Percentiles rank a stretch among this genome's conserved stretches.
These are phyloP conservation scores for Diceros bicornis DNA, from an alignment of 2,797 vertebrate species.

Conservation along the genomic window DNA sequence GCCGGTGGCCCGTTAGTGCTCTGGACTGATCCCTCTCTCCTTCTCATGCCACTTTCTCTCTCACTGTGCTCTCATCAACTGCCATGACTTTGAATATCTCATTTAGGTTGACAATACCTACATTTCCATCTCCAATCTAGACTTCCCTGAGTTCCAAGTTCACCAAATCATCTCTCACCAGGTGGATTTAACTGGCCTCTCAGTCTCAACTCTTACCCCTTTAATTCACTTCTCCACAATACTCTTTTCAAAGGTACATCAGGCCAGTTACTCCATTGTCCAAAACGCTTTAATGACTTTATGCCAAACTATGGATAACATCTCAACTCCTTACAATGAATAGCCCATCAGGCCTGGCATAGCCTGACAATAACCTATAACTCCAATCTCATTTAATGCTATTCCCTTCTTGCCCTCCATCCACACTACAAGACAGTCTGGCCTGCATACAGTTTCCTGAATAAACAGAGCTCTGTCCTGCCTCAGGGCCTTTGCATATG, in stretches of 20 bases:
- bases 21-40: not conserved
- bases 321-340: not conserved
- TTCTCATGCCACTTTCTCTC: not conserved
- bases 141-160: not conserved
- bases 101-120: not conserved
- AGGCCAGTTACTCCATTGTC: not conserved
- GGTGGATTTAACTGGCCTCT: not conserved
- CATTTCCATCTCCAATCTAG: not conserved
- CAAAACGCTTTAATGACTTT: not conserved
- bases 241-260: not conserved
- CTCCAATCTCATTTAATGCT: not conserved
- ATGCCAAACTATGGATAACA: not conserved
- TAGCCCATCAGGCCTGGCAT: not conserved
- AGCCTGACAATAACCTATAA: not conserved
- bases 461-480: not conserved
- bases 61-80: not conserved
- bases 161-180: not conserved
- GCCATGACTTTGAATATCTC: not conserved
- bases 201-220: not conserved
- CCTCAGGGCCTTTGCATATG: not conserved
- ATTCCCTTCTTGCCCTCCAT: too few relatives aligned
- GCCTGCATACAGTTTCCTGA: not conserved
- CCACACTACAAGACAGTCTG: not conserved
- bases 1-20: not conserved
- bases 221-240: not conserved